Percentiles rank a stretch among this genome's conserved stretches.
These are phyloP conservation scores for Monochamus saltuarius DNA, from an alignment of 1,140 invertebrate genomes.

Conservation along the genomic window DNA sequence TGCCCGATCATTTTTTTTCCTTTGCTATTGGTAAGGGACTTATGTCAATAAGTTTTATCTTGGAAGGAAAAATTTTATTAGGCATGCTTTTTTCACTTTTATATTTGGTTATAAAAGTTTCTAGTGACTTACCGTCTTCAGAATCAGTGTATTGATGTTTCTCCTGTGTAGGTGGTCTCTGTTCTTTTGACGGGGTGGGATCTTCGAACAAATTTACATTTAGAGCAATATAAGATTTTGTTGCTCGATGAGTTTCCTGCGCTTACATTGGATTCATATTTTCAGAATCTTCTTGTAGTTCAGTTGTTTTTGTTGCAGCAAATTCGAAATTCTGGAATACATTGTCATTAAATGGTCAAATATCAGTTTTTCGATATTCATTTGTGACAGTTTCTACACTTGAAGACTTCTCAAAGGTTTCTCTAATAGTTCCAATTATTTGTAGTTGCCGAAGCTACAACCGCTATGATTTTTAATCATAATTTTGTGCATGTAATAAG, in stretches of 20 bases:
- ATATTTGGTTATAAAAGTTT: too few relatives aligned
- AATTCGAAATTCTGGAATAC: slow-evolving; percentile 11
- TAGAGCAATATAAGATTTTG: background rate
- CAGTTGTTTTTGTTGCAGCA: slow-evolving; percentile 23
- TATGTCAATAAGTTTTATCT: background rate
- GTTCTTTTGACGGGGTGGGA: background rate
- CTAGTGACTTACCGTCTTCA: too few relatives aligned
- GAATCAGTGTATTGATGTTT: too few relatives aligned
- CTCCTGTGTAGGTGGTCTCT: background rate
- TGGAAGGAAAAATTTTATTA: background rate
- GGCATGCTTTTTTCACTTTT: too few relatives aligned
- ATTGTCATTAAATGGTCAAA: slow-evolving; percentile 6
- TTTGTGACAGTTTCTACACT: slow-evolving; percentile 6
- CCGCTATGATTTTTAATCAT: slow-evolving; percentile 6
- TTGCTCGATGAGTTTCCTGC: too few relatives aligned
- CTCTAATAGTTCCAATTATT: slow-evolving; percentile 4
- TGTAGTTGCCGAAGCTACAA: slow-evolving; percentile 6
- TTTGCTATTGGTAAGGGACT: slow-evolving; percentile 1
- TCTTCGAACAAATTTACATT: background rate
- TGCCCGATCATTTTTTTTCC: background rate
- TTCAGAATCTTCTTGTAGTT: slow-evolving; percentile 1
- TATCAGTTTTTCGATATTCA: slow-evolving; percentile 8
- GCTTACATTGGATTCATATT: background rate
- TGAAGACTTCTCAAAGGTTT: slow-evolving; percentile 7
- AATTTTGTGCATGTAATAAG: background rate